Conservation (phyloP, 2,888 invertebrate species). For the Hydrotaea diabolus region DNA sequence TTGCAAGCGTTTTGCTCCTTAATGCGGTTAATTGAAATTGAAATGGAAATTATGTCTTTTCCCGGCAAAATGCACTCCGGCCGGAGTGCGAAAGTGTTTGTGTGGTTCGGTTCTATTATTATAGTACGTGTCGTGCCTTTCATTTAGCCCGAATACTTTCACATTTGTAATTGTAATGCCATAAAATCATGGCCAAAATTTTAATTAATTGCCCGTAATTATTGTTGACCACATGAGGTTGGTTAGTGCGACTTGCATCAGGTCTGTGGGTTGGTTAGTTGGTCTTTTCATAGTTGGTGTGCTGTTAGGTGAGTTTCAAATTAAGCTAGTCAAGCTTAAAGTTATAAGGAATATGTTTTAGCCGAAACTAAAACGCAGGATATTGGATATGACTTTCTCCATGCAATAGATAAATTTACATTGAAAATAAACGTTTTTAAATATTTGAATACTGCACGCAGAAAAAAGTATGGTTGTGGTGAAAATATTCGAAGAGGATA, state of each 20-base stretch:
- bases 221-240: conserved; percentile 61
- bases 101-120: too few relatives aligned
- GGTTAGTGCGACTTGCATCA: background rate
- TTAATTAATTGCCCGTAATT: conserved; percentile 64
- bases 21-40: conserved; percentile 61
- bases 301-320: too few relatives aligned
- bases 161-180: conserved; percentile 27
- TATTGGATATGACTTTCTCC: too few relatives aligned
- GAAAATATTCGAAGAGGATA: too few relatives aligned
- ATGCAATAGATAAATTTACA: too few relatives aligned
- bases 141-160: background rate
- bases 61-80: background rate
- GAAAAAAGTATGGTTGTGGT: too few relatives aligned
- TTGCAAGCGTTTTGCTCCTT: conserved; percentile 40
- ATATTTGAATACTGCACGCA: too few relatives aligned
- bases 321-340: background rate
- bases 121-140: background rate
- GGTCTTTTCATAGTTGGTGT: too few relatives aligned
- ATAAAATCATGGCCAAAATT: conserved; percentile 57
- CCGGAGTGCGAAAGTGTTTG: background rate
- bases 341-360: too few relatives aligned
- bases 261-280: background rate
- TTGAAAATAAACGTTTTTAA: too few relatives aligned
- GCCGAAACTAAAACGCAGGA: too few relatives aligned
- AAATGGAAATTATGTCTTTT: conserved; percentile 36